Percentiles rank a stretch among this genome's conserved stretches.
Evolutionary conservation across 2,888 invertebrate species (phyloP).

Genomic region (Mesorhabditis belari): DNA sequence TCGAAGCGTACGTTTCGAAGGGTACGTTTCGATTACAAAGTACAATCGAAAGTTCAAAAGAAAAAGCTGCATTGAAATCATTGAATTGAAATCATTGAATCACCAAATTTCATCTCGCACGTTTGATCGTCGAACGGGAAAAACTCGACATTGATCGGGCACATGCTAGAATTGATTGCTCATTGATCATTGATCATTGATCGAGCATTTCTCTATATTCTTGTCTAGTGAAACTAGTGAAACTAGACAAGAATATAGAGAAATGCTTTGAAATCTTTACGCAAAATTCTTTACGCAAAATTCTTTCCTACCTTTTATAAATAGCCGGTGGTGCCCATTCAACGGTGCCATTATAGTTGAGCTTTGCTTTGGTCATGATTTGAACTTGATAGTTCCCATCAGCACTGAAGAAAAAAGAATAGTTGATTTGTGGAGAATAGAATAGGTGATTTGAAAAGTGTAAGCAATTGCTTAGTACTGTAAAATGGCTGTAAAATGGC

Average conservation of each 20-base stretch:
- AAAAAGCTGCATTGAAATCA: background rate
- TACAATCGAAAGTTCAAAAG: background rate
- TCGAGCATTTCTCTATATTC: too few species aligned
- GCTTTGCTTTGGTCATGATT: constrained; percentile 53
- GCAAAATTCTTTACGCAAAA: background rate
- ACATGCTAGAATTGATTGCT: constrained; percentile 53
- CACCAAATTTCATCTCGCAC: constrained; percentile 53
- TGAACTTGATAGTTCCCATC: constrained; percentile 55
- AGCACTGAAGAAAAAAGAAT: constrained; percentile 37
- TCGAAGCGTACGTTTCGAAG: too few species aligned
- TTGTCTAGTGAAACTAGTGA: too few species aligned
- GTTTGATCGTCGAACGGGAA: constrained; percentile 53
- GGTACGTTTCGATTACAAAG: too few species aligned
- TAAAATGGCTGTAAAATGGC: too few species aligned
- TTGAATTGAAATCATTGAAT: constrained; percentile 4
- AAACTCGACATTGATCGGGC: constrained; percentile 53
- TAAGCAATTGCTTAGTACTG: too few species aligned
- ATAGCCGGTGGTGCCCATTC: constrained; percentile 55
- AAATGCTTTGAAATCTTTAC: background rate
- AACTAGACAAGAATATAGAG: too few species aligned
- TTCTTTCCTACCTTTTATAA: constrained; percentile 48
- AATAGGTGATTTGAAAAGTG: too few species aligned
- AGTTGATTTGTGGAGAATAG: background rate
- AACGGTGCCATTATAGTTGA: constrained; percentile 51
- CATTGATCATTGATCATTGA: too few species aligned